Conservation (phyloP, 2,113 vertebrate species). For the Macrotus californicus region DNA sequence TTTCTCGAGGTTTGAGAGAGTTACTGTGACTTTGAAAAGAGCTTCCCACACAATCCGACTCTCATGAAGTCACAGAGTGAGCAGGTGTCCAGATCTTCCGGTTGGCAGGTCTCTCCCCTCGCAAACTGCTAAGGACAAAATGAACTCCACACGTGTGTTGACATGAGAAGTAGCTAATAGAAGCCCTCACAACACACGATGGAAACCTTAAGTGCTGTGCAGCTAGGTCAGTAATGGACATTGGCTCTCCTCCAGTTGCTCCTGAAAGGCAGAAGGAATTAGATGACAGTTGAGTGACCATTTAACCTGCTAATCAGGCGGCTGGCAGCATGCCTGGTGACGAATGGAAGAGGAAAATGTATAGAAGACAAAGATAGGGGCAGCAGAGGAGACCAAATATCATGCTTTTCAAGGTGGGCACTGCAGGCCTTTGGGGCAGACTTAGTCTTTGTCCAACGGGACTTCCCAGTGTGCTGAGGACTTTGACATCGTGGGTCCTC, state of each 20-base stretch:
- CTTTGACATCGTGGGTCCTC: not conserved
- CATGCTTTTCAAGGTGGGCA: not conserved
- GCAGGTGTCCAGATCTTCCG: not conserved
- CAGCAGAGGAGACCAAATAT: not conserved
- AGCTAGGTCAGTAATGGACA: conserved; percentile 39
- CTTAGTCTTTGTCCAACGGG: not conserved
- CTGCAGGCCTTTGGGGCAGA: not conserved
- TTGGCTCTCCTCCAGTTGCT: conserved; percentile 57
- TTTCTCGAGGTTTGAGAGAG: conserved; percentile 39
- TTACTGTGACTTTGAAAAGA: conserved; percentile 20
- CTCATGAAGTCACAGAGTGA: not conserved
- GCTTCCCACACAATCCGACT: not conserved
- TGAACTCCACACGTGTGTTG: conserved; percentile 1
- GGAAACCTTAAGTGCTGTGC: conserved; percentile 35
- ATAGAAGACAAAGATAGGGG: not conserved
- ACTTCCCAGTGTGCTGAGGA: no score
- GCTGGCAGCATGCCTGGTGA: conserved; percentile 55
- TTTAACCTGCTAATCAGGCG: conserved; percentile 58
- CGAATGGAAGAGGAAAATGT: conserved; percentile 34
- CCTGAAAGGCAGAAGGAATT: conserved; percentile 43
- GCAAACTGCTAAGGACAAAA: conserved; percentile 18
- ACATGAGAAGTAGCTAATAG: conserved; percentile 43
- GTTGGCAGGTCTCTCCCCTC: not conserved
- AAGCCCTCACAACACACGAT: not conserved
- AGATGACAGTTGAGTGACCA: conserved; percentile 58